Evolutionary conservation across 2,888 invertebrate species (phyloP).

Genomic region (Elysia crispata): DNA sequence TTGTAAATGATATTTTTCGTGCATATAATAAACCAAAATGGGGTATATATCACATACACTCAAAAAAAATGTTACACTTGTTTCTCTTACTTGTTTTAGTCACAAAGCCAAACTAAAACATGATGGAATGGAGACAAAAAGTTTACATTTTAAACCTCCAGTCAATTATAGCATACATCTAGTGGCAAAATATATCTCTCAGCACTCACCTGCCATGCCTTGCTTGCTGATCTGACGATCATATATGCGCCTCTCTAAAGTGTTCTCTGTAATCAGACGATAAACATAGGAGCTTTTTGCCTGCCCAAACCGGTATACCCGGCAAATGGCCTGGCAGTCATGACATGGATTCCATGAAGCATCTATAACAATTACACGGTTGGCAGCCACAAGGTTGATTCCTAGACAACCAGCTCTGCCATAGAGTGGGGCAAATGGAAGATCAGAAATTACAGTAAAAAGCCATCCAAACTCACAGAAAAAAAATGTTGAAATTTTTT

Average conservation of each 20-base stretch:
- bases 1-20: too few relatives aligned
- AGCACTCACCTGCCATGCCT: constrained; percentile 87
- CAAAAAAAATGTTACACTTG: too few relatives aligned
- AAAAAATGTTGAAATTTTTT: not conserved
- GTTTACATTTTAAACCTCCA: too few relatives aligned
- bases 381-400: constrained; percentile 97
- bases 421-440: not conserved
- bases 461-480: too few relatives aligned
- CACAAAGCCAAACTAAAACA: too few relatives aligned
- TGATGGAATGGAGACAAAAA: too few relatives aligned
- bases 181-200: too few relatives aligned
- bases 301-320: constrained; percentile 97
- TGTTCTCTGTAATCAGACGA: constrained; percentile 96
- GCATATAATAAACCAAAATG: too few relatives aligned
- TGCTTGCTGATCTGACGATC: constrained; percentile 98
- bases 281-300: constrained; percentile 96
- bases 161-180: too few relatives aligned
- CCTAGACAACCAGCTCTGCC: constrained; percentile 94
- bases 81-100: too few relatives aligned
- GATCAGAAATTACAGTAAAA: not conserved
- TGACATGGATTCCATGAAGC: constrained; percentile 99
- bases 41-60: too few relatives aligned
- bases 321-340: constrained; percentile 92
- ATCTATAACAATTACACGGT: constrained; percentile 97
- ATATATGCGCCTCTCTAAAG: constrained; percentile 97